Evolutionary conservation across 1,140 invertebrate genomes (phyloP).

Genomic region (Pseudomyrmex concolor): DNA sequence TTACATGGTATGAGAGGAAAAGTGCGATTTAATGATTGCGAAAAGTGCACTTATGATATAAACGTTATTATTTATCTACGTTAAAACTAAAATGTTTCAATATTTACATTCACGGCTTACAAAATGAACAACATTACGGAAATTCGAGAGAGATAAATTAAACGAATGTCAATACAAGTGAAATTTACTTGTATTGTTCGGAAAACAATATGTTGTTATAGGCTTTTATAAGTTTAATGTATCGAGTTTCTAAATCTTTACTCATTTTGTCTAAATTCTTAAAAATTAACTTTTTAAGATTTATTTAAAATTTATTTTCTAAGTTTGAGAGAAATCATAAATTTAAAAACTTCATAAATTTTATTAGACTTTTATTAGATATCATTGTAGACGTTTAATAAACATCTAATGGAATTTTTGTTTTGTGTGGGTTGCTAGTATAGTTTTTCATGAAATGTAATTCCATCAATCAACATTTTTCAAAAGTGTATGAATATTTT

Average conservation of each 20-base stretch:
- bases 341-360: too few species aligned
- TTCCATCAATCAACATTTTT: too few species aligned
- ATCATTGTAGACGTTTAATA: too few species aligned
- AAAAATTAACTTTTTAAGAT: too few species aligned
- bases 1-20: neutral
- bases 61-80: neutral
- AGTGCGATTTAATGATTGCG: slow-evolving; percentile 23
- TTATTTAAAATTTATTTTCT: too few species aligned
- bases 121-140: slow-evolving; percentile 5
- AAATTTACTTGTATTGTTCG: slow-evolving; percentile 5
- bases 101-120: slow-evolving; percentile 1
- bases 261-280: too few species aligned
- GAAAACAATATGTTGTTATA: neutral
- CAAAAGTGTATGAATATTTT: too few species aligned
- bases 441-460: too few species aligned
- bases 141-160: slow-evolving; percentile 15
- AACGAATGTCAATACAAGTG: neutral
- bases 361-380: too few species aligned
- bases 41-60: neutral
- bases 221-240: slow-evolving; percentile 22
- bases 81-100: neutral
- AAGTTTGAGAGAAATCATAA: too few species aligned
- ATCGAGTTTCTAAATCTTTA: neutral
- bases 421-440: too few species aligned
- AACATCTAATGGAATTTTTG: too few species aligned